Conservation (phyloP, 1,140 invertebrate species). For the Eueides isabella region DNA sequence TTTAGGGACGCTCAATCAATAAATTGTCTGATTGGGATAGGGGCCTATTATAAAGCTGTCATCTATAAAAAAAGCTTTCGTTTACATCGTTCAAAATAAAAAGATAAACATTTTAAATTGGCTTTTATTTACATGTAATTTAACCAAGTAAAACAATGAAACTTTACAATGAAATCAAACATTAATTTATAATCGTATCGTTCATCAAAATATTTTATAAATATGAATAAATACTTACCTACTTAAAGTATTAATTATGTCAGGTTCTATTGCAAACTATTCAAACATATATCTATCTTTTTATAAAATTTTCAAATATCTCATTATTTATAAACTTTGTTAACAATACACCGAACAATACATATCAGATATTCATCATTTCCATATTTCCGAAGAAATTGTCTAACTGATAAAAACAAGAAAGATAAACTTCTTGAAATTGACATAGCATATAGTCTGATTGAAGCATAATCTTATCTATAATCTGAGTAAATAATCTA, state of each 20-base stretch:
- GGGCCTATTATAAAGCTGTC: neutral
- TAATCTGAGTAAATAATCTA: neutral
- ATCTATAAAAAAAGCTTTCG: neutral
- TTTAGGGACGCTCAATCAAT: neutral
- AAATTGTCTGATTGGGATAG: conserved; percentile 9
- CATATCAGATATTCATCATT: neutral
- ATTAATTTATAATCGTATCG: no score
- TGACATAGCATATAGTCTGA: neutral
- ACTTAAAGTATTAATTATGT: no score
- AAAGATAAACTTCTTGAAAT: neutral
- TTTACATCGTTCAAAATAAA: neutral
- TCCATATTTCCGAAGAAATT: neutral
- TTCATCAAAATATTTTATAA: no score
- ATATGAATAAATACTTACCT: no score
- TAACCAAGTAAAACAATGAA: no score
- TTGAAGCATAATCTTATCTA: neutral
- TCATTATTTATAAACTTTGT: neutral
- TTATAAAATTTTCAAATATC: neutral
- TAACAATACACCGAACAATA: neutral
- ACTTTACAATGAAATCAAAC: no score
- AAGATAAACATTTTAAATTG: neutral
- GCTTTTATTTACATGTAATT: no score
- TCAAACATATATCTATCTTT: no score
- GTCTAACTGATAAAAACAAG: neutral
- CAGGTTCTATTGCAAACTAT: no score